Evolutionary conservation across 2,797 vertebrate species (phyloP).

Genomic region (Babyrousa celebensis): DNA sequence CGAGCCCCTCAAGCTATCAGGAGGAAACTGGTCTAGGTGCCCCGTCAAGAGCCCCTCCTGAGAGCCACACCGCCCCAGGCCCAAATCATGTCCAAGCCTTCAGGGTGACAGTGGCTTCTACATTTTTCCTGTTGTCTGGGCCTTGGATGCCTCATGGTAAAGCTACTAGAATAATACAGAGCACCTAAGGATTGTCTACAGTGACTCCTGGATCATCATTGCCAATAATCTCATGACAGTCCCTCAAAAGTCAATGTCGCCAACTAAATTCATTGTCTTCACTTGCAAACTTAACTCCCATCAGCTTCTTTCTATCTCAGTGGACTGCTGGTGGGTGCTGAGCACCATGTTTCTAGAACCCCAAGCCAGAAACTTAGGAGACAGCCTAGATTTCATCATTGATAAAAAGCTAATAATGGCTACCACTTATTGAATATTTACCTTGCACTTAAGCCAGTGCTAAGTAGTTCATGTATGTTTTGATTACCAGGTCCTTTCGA

Average conservation of each 20-base stretch:
- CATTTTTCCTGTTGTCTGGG: not conserved
- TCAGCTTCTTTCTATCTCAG: not conserved
- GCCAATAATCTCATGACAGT: not conserved
- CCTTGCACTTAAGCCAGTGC: not conserved
- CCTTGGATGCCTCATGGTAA: not conserved
- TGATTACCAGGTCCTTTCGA: not conserved
- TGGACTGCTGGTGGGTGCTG: not conserved
- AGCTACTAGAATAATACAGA: not conserved
- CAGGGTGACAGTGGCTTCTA: not conserved
- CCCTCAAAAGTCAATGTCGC: conserved; percentile 32
- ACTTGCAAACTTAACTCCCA: not conserved
- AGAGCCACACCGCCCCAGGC: not conserved
- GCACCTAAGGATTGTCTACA: not conserved
- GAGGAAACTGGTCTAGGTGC: too few relatives aligned
- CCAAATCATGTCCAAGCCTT: not conserved
- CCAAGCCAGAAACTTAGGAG: conserved; percentile 16
- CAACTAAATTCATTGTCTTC: not conserved
- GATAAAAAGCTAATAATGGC: not conserved
- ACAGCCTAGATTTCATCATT: not conserved
- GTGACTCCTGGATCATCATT: not conserved
- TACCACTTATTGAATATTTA: not conserved
- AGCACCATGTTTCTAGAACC: not conserved
- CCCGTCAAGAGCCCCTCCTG: not conserved
- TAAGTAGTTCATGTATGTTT: not conserved
- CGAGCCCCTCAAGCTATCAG: not conserved